Base-by-base conservation (phyloP, 2,888 invertebrate species). In the Synergus itoensis region DNA sequence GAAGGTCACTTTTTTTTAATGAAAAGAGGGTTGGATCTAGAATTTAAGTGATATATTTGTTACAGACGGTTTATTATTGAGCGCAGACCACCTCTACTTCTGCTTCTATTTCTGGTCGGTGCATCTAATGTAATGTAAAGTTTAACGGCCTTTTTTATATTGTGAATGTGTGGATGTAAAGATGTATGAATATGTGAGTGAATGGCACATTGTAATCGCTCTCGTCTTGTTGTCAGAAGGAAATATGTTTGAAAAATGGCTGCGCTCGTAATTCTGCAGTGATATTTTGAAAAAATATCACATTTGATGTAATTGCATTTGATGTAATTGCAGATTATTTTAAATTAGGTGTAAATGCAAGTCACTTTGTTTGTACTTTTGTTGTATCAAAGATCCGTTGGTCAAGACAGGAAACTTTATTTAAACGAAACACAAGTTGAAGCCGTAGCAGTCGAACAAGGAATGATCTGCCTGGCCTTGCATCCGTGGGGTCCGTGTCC, bases 101-200 rank as follows among this genome's bases (percentile, higher is more conserved):
- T 12, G 14, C 43, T 65, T 53, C 67, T 41, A 45, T 62, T 43
- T 63, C 21, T 36, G 57, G 41, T 9, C 36, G 28, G 40, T 36
- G 73, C 53, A 73, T 73, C 53, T 57, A 28, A n/a, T 16, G 8
- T 40, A 63, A 41, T 63, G 41, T 3, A 36, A 28, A n/a, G 73
- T 63, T 62, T 75, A 14, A 41, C 48, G 12, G 36, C 45, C 73
- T 62, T 60, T 21, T 14, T 16, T 63, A 18, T 16, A 28, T 28
- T 28, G 28, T 28, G 28, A 28, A 28, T 28, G 28, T 28, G 28
- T 28, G 28, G 28, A 28, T 28, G 28, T 28, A 28, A 28, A 7
- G 7, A 36, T 40, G 40, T 36, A 28, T 16, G 63, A 16, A 36
- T 36, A 5, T 16, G 7, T 16, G 40, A 63, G 4, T 16, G 63